phyloP scores from a whole-genome alignment of 2,797 vertebrate species.

The Paratrypauchen microcephalus region DNA sequence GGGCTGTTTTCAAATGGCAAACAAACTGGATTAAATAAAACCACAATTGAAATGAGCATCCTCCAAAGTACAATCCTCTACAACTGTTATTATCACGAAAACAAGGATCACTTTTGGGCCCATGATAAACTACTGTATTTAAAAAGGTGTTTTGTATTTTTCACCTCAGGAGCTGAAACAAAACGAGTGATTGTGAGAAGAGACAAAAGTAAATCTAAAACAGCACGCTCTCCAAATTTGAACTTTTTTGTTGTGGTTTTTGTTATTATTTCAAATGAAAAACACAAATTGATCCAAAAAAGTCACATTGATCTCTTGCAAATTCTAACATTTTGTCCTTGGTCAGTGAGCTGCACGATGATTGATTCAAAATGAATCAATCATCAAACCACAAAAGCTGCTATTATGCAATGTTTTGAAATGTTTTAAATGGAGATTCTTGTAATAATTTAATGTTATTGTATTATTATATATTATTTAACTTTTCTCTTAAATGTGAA shows the following conservation, averaged over 20 bases:
- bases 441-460: no score
- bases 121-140: slow-evolving; percentile 68
- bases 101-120: slow-evolving; percentile 58
- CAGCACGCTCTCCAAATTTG: not conserved
- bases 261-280: not conserved
- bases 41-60: slow-evolving; percentile 40
- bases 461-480: no score
- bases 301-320: no score
- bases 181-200: slow-evolving; percentile 24
- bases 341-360: no score
- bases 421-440: no score
- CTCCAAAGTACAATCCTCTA: slow-evolving; percentile 51
- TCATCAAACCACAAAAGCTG: not conserved
- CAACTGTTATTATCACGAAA: slow-evolving; percentile 59
- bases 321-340: no score
- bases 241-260: not conserved
- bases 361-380: not conserved
- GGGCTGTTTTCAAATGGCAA: slow-evolving; percentile 42
- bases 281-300: no score
- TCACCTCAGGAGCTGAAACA: slow-evolving; percentile 33
- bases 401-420: not conserved
- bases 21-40: slow-evolving; percentile 63
- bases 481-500: no score
- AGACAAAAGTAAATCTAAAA: slow-evolving; percentile 45
- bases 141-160: slow-evolving; percentile 58